These are phyloP conservation scores for Grus americana DNA, from an alignment of 2,113 vertebrate species.

Conservation along the genomic window DNA sequence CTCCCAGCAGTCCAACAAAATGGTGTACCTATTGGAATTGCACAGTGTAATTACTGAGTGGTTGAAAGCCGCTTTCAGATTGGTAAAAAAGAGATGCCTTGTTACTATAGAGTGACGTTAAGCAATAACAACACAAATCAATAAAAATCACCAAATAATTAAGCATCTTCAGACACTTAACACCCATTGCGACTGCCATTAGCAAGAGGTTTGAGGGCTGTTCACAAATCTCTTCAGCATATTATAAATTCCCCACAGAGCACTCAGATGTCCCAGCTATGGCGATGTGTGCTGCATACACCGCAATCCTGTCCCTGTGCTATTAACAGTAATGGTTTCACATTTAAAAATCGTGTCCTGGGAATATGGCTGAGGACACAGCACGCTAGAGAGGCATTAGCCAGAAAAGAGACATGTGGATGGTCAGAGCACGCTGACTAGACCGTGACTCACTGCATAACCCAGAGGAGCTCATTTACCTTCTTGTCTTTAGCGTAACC, in stretches of 20 bases:
- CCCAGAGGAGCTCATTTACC: not conserved
- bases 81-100: not conserved
- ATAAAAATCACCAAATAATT: slow-evolving; percentile 38
- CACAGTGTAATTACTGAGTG: not conserved
- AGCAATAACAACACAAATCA: slow-evolving; percentile 18
- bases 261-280: not conserved
- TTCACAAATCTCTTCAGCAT: not conserved
- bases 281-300: not conserved
- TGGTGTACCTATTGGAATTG: not conserved
- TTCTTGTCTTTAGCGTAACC: not conserved
- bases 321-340: slow-evolving; percentile 9
- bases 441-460: not conserved
- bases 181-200: not conserved
- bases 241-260: not conserved
- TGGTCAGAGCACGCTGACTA: not conserved
- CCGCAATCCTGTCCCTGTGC: not conserved
- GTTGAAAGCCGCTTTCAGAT: not conserved
- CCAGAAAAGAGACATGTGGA: not conserved
- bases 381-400: not conserved
- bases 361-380: not conserved
- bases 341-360: not conserved
- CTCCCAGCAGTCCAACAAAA: not conserved
- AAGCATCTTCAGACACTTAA: slow-evolving; percentile 1
- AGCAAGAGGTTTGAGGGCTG: not conserved
- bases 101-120: not conserved